Evolutionary conservation across 2,888 invertebrate genomes (phyloP), one percentile per base, ranked within the genome.

Genomic region (Meghimatium bilineatum): DNA sequence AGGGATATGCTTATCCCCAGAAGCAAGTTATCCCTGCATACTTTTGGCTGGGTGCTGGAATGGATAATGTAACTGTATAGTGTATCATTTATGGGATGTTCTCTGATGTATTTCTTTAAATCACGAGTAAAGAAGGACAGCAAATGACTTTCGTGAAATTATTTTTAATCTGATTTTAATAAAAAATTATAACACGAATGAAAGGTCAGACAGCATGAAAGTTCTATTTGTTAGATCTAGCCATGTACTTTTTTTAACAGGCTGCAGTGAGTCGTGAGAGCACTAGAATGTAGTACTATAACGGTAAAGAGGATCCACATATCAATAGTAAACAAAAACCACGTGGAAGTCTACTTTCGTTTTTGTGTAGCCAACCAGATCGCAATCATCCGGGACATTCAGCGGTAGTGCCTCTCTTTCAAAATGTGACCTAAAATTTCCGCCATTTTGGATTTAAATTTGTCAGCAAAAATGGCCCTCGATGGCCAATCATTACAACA

Each of bases 401-500:
- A 81, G 34, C 71, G 36, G 23, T 60, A 20, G 26, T 60, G 83
- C 86, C 86, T 86, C 86, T 74, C 56, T 85, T 83, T 83, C 29
- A 76, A 69, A 60, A 38, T 56, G 17, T 77, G 52, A 38, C 34
- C 56, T 74, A 76, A 34, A 69, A 85, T 79, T 14, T 67, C 84
- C 88, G 88, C 88, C 88, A 88, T 88, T 56, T 88, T 88, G 86
- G 85, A 85, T 86, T 80, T 69, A 78, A 78, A 80, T 84, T 82
- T 56, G 20, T 29, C 66, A 78, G 83, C 88, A 89, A 91, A 90
- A 87, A 91, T 91, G 91, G 90, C 91, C 86, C 87, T 91, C 81
- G 91, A 91, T 74, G 87, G 86, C 63, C 89, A 89, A 85, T 84
- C 89, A 32, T 87, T 87, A 69, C 84, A 88, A 10, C 90, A 91